Percentiles rank a stretch among this genome's conserved stretches.
Evolutionary conservation across 2,888 invertebrate species (phyloP).

Genomic region (Resseliella maxima): DNA sequence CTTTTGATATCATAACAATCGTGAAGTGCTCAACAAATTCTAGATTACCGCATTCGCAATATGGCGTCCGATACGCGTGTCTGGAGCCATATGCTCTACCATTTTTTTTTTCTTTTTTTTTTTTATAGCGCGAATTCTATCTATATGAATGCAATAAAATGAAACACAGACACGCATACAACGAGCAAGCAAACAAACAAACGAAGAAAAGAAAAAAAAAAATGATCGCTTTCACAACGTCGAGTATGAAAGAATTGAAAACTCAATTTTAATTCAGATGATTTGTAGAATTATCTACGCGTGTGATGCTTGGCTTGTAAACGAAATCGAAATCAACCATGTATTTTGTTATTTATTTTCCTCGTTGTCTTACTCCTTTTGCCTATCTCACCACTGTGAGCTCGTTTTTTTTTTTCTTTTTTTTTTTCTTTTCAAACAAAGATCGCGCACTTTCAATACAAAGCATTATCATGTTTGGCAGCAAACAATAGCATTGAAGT

Average conservation of each 20-base stretch:
- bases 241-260: background rate
- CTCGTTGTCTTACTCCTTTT: background rate
- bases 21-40: background rate
- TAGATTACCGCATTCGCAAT: constrained; percentile 40
- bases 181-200: background rate
- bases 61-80: constrained; percentile 42
- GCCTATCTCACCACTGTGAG: background rate
- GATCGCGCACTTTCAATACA: background rate
- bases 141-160: background rate
- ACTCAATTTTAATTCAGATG: background rate
- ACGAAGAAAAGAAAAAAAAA: background rate
- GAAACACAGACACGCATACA: background rate
- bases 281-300: background rate
- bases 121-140: background rate
- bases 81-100: constrained; percentile 30
- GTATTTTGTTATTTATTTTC: background rate
- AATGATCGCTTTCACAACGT: no score
- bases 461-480: background rate
- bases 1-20: background rate
- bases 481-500: constrained; percentile 44
- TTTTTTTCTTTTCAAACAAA: background rate
- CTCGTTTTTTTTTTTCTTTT: background rate
- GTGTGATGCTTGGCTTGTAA: background rate
- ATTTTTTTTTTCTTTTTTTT: background rate
- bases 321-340: background rate